Evolutionary conservation across 2,113 vertebrate genomes (phyloP).

Genomic region (Scomber scombrus): DNA sequence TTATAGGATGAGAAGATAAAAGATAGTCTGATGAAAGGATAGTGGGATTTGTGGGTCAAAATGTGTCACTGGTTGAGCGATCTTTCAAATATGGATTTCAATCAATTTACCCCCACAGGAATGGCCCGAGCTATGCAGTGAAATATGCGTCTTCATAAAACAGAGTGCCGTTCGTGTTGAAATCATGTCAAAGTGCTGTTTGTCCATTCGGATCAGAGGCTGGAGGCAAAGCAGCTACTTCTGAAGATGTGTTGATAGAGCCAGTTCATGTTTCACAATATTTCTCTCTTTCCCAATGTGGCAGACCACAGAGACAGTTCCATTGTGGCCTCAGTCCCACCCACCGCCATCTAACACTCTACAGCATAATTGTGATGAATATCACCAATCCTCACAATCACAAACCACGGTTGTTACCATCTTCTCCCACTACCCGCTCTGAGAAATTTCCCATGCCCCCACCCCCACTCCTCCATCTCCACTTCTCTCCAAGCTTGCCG

Average conservation of each 20-base stretch:
- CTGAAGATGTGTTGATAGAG: constrained; percentile 48
- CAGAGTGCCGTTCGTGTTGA: constrained; percentile 19
- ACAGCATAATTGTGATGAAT: constrained; percentile 31
- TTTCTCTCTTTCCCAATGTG: constrained; percentile 57
- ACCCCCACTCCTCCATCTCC: background rate
- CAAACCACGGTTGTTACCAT: background rate
- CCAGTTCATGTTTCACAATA: constrained; percentile 52
- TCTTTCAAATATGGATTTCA: constrained; percentile 62
- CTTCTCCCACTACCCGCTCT: constrained; percentile 16
- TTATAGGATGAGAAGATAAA: constrained; percentile 38
- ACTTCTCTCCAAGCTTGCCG: background rate
- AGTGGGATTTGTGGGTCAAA: constrained; percentile 51
- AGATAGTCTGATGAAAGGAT: constrained; percentile 36
- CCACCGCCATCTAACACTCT: constrained; percentile 64
- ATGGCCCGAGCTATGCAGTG: background rate
- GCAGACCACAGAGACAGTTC: constrained; percentile 69
- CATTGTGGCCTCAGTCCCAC: constrained; percentile 54
- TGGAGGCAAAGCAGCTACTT: constrained; percentile 33
- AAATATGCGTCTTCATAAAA: constrained; percentile 47
- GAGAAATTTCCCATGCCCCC: constrained; percentile 33
- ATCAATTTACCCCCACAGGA: constrained; percentile 35
- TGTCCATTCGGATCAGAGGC: constrained; percentile 30
- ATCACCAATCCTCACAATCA: constrained; percentile 23
- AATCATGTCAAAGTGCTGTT: constrained; percentile 44
- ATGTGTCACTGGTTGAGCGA: constrained; percentile 29